Evolutionary conservation across 2,888 invertebrate species (phyloP), one percentile per base, ranked within the genome.

Genomic region (Tribolium freemani): DNA sequence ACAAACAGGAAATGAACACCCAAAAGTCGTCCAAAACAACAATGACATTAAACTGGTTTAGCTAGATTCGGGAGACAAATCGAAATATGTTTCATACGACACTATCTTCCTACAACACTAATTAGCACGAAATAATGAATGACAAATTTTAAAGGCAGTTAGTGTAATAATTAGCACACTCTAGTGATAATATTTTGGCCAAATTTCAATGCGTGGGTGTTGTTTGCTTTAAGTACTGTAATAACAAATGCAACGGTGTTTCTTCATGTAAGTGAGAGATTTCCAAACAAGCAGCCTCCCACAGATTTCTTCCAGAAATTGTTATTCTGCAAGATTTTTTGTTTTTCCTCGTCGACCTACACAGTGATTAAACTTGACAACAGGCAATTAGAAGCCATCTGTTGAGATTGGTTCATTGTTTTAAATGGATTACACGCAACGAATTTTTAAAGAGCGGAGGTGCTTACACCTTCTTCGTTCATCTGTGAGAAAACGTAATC

Each of bases 351-450:
- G 1, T 10, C 48, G 48, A 48, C 48, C 16, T 48, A 48, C 48
- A 48, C 48, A 16, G 16, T 48, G n/a, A 48, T 48, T 16, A 38
- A 38, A 38, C 38, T 38, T 38, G 63, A 51, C 63, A 63, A 31
- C 63, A 6, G 16, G 8, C 30, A 63, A 63, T 63, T 63, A 63
- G 38, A 31, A 31, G 50, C 51, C 50, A 63, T 63, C 48, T 31
- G 30, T 30, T 30, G 31, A 26, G 45, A 46, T 60, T 45, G 38
- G 38, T 63, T 20, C 26, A 44, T 60, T 48, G 58, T 56, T 11
- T 46, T 61, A 38, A 38, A 38, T 11, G 46, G 11, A 58, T 60
- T 20, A 20, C 45, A 60, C 60, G 60, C 60, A 60, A 48, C 46
- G 38, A 38, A 38, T 44, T 46, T 58, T 46, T 10, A 46, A 46